These are phyloP conservation scores for Drosophila neotestacea DNA, from an alignment of 2,888 invertebrate species.

Conservation along the genomic window DNA sequence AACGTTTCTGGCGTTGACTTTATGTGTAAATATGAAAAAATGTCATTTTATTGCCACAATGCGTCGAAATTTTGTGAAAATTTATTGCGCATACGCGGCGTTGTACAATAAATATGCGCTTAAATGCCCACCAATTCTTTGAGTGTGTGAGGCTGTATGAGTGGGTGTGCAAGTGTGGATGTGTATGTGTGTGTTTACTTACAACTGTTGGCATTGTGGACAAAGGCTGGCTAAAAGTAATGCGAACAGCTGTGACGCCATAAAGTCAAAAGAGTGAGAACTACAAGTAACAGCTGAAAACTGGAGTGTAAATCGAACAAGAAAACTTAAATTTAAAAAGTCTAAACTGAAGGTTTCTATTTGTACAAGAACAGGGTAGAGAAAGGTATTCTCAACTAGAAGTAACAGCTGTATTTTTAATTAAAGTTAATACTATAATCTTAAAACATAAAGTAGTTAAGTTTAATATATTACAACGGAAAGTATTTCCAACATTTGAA, in stretches of 20 bases:
- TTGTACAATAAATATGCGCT: constrained; percentile 73
- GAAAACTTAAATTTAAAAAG: background rate
- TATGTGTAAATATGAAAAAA: constrained; percentile 80
- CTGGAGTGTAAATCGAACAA: background rate
- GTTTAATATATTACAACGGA: too few relatives aligned
- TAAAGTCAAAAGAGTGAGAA: constrained; percentile 19
- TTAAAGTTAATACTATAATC: too few relatives aligned
- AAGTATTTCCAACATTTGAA: too few relatives aligned
- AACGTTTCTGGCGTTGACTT: constrained; percentile 62
- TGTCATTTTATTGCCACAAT: constrained; percentile 76
- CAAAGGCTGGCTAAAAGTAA: constrained; percentile 27
- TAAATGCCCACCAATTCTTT: constrained; percentile 52
- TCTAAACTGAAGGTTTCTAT: background rate
- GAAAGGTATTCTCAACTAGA: too few relatives aligned
- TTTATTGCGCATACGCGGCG: constrained; percentile 75
- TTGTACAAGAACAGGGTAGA: too few relatives aligned
- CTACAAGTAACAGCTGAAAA: constrained; percentile 25
- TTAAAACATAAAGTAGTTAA: too few relatives aligned
- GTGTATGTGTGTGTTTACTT: constrained; percentile 49
- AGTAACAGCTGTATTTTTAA: too few relatives aligned
- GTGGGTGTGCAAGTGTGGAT: constrained; percentile 8
- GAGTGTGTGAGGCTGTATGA: constrained; percentile 25
- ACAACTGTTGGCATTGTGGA: constrained; percentile 54
- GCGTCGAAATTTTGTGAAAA: constrained; percentile 77
- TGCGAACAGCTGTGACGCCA: constrained; percentile 16